Base-by-base conservation (phyloP, 2,888 invertebrate species). In the Pristionchus maxplancki region DNA sequence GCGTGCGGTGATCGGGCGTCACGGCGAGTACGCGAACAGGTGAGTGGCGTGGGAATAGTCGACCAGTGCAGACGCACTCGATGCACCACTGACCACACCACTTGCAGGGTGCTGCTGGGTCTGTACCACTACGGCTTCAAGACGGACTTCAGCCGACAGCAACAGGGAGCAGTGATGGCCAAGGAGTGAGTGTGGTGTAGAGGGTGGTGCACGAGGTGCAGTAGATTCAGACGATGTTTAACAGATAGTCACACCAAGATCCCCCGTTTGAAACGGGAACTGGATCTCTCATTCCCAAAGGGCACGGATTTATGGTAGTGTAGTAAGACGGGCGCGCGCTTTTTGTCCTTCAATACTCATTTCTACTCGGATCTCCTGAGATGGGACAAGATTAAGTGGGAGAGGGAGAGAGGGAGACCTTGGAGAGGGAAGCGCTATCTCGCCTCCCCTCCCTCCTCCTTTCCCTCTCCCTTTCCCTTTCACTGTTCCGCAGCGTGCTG, bases 81-180 rank as follows among this genome's bases (percentile, higher is more conserved):
- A 5, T 20, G 82, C 53, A 31, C 82, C 82, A 53, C 82, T 9
- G 20, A 8, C 6, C 34, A 83, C 53, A 83, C 53, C 34, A 53
- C n/a, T 50, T 83, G 31, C 50, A 85, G 85, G n/a, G 85, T 85
- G 37, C 64, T 87, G 31, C 48, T 87, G 11, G 87, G 87, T 34
- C 74, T 87, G 31, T 58, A 87, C 34, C 87, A 87, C 50, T 87
- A 87, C 53, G 87, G 87, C 48, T 71, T 87, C 58, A 67, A 74
- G 87, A 87, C 87, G 37, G 74, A 87, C 37, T 87, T 74, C 44
- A 67, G 53, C 34, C 74, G 34, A 4, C 71, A 74, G 50, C 34
- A 67, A n/a, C 87, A 87, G 53, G 87, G 62, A 3, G 53, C 71
- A 24, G 87, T 87, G 28, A 87, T 74, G 67, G 87, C 82, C 24